These are phyloP conservation scores for Syncerus caffer DNA, from an alignment of 2,797 vertebrate genomes.

Conservation along the genomic window DNA sequence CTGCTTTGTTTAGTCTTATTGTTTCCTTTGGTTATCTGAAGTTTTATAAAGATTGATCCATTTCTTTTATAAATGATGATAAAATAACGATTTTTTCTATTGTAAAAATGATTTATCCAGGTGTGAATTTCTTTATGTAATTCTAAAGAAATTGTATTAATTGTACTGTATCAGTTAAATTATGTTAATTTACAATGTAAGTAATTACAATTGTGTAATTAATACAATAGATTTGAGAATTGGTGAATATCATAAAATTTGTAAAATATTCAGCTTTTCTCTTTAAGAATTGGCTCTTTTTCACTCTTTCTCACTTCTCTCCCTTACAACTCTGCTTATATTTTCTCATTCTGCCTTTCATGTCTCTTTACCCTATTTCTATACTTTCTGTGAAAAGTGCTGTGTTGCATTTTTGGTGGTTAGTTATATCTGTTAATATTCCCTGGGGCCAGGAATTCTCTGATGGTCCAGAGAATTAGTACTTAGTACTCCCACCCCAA, in stretches of 20 bases:
- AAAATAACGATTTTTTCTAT: background rate
- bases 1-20: background rate
- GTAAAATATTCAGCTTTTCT: background rate
- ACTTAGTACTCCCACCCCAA: background rate
- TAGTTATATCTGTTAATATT: background rate
- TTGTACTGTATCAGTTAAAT: background rate
- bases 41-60: background rate
- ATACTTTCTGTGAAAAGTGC: background rate
- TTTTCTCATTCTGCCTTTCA: background rate
- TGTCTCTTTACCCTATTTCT: background rate
- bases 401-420: background rate
- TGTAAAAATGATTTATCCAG: background rate
- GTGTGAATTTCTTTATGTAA: background rate
- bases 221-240: background rate
- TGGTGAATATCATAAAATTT: background rate
- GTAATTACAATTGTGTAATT: background rate
- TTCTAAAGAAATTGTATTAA: background rate
- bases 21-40: background rate
- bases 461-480: background rate
- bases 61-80: background rate
- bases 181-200: background rate
- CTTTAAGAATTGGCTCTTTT: background rate
- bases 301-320: background rate
- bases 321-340: background rate
- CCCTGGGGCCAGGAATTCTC: background rate